Base-by-base conservation (phyloP, 2,113 vertebrate species). In the Mesocricetus auratus region DNA sequence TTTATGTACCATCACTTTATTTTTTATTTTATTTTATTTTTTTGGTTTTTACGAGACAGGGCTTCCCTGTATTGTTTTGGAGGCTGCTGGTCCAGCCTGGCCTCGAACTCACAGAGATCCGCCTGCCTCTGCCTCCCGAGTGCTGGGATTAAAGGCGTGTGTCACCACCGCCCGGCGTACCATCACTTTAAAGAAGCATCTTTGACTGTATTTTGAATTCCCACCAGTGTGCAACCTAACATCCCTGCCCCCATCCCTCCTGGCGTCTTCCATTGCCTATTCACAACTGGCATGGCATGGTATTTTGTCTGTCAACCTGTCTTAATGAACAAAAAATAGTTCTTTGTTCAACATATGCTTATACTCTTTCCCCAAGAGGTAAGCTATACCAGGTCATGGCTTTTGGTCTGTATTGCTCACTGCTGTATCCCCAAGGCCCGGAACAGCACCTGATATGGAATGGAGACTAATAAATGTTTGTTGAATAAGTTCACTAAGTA, bases 401-500 rank as follows among this genome's bases (percentile, higher is more conserved):
- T 64, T 85, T 71, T 88, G 90, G n/a, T 69, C 85, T 81, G 19
- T 77, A 77, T 81, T 77, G 24, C n/a, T 95, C 31, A 86, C 42
- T 92, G 69, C 42, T 53, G 0, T 75, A 19, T 90, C 89, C 33
- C 60, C 56, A 82, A 71, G n/a, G 58, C 42, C 66, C 73, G 22
- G 47, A 50, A n/a, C 71, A 68, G 19, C 66, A 50, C 62, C 64
- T 82, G 58, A 75, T 8, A 7, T 31, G 11, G 13, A 45, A 47
- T 66, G 13, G 9, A 8, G 17, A 29, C 45, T 86, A 66, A 56
- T 96, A 74, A 93, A 50, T 94, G 74, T 21, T 79, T 94, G 45
- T 26, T 81, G 21, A 79, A 62, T 89, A 75, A 94, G 53, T 58
- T 86, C 56, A 73, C 93, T 73, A 89, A 79, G 58, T 39, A 45